phyloP scores from a whole-genome alignment of 2,797 vertebrate species.

The Anguilla pacifica region DNA sequence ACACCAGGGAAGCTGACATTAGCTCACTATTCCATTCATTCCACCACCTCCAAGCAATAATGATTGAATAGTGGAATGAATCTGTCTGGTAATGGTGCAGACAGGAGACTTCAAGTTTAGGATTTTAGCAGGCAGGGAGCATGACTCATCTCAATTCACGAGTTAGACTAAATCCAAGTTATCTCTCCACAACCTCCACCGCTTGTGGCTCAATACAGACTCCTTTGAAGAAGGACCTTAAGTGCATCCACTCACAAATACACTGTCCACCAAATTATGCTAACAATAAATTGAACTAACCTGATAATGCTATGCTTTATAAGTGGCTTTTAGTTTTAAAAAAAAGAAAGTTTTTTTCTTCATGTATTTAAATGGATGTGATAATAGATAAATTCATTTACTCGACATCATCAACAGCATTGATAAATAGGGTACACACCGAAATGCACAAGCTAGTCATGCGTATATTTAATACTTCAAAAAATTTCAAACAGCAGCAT shows the following conservation, averaged over 20 bases:
- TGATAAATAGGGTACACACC: neutral
- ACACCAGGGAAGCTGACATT: neutral
- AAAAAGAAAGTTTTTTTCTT: neutral
- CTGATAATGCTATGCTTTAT: conserved; percentile 65
- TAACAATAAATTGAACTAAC: conserved; percentile 57
- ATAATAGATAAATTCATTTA: neutral
- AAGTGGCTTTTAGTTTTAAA: conserved; percentile 58
- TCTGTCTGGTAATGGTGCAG: conserved; percentile 47
- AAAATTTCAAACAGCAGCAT: neutral
- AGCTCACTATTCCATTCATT: neutral
- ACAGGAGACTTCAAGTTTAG: conserved; percentile 55
- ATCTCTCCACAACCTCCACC: conserved; percentile 49
- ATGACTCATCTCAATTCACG: conserved; percentile 58
- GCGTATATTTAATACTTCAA: neutral
- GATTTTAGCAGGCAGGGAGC: conserved; percentile 41
- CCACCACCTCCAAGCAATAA: conserved; percentile 42
- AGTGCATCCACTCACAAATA: conserved; percentile 42
- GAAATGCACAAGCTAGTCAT: neutral
- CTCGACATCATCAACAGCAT: neutral
- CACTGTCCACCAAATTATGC: conserved; percentile 43
- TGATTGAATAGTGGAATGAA: conserved; percentile 36
- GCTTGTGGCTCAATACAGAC: conserved; percentile 44
- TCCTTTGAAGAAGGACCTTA: conserved; percentile 34
- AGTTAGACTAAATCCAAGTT: conserved; percentile 58
- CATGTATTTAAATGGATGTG: neutral